phyloP scores from a whole-genome alignment of 2,797 vertebrate species.

The Pangasius macronema region DNA sequence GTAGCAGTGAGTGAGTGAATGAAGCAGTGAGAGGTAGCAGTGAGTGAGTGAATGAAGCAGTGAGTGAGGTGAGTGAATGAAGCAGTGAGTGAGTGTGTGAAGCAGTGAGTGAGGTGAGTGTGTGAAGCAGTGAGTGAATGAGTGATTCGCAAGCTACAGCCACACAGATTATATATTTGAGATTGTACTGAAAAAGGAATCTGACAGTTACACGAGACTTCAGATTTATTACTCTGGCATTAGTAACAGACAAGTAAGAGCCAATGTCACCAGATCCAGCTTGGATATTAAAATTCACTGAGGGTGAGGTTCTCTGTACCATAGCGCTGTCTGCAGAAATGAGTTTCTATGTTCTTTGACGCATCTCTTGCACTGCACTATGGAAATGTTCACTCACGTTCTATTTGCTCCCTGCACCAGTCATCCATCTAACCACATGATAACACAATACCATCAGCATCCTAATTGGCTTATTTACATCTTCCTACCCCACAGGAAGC shows the following conservation, averaged over 20 bases:
- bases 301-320: slow-evolving; percentile 36
- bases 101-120: no score
- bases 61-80: no score
- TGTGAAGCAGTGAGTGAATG: no score
- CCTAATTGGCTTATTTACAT: slow-evolving; percentile 19
- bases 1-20: no score
- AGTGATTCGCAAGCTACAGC: background rate
- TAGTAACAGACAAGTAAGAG: slow-evolving; percentile 25
- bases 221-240: slow-evolving; percentile 33
- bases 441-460: slow-evolving; percentile 12
- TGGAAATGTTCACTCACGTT: slow-evolving; percentile 49
- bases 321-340: slow-evolving; percentile 39
- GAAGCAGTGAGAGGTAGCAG: no score
- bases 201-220: slow-evolving; percentile 3
- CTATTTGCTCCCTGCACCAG: slow-evolving; percentile 39
- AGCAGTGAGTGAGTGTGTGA: no score
- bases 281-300: slow-evolving; percentile 37
- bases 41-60: background rate
- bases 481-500: slow-evolving; percentile 17
- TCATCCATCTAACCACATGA: slow-evolving; percentile 32
- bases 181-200: background rate
- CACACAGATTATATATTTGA: background rate
- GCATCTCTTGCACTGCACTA: slow-evolving; percentile 54
- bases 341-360: slow-evolving; percentile 49
- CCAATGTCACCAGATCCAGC: slow-evolving; percentile 20